A percentile compares a stretch with the other conserved stretches of the same genome.
Evolutionary conservation across 1,140 invertebrate genomes (phyloP).

Genomic region (Ladona fulva): DNA sequence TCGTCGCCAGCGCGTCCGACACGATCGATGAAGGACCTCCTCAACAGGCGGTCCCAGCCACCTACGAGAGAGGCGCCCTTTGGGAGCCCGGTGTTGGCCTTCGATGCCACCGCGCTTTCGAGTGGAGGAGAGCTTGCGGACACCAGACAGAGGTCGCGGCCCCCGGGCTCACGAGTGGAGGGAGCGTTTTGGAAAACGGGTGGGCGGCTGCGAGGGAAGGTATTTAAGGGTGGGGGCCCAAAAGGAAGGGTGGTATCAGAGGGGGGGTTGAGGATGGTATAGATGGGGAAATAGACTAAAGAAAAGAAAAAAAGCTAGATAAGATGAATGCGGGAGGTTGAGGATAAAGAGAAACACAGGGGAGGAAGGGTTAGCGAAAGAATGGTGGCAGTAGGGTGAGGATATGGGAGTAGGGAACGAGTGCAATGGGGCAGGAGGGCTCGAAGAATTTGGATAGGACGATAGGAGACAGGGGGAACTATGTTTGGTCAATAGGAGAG

Average conservation of each 20-base stretch:
- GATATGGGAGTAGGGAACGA: not conserved
- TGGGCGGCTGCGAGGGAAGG: not conserved
- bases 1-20: not conserved
- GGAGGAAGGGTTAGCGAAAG: not conserved
- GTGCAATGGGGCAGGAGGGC: not conserved
- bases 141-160: not conserved
- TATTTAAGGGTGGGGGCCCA: no score
- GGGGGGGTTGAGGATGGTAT: no score
- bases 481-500: not conserved
- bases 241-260: no score
- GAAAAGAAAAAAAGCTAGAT: not conserved
- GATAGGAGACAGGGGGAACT: not conserved
- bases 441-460: not conserved
- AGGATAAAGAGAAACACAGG: not conserved
- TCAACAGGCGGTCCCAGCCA: conserved; percentile 1
- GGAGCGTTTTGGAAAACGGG: not conserved
- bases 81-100: not conserved
- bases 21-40: not conserved
- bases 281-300: not conserved
- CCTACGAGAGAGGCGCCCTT: not conserved
- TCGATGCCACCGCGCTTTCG: not conserved
- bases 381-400: not conserved
- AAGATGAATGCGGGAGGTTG: not conserved
- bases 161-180: not conserved
- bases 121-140: not conserved